Base-by-base conservation (phyloP, 2,888 invertebrate species). In the Cecidostiba fungosa region DNA sequence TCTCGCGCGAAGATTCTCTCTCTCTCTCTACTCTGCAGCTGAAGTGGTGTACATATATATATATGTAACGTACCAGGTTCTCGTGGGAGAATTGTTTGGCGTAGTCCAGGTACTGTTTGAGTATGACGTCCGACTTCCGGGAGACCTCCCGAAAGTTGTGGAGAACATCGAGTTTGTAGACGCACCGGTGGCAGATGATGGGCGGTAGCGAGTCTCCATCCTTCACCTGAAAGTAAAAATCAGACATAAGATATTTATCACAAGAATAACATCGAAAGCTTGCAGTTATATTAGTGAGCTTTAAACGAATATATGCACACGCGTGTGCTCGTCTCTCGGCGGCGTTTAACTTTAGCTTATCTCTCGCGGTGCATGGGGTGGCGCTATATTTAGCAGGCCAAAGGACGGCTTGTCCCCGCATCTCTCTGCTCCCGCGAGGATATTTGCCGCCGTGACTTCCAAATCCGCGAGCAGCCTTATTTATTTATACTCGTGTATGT, bases 71-170 rank as follows among this genome's bases (percentile, higher is more conserved):
- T 93, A 96, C 96, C 96, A 96, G 91, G 94, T 95, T 91, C 95
- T 96, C 92, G 94, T 94, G 89, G 95, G 94, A 93, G 87, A 93
- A 90, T 88, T 96, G 95, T 93, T 96, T 95, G 86, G 97, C 95
- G 94, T 96, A 96, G 90, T 95, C 95, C 91, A 97, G 94, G 94
- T 96, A 97, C 94, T 96, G 96, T 94, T 96, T 96, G 92, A 97
- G 94, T 89, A 96, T 95, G 91, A 95, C 95, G 93, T 97, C 96
- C 74, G 97, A 96, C 93, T 96, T 96, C 90, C 95, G 95, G 91
- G 97, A 96, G 89, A 95, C 94, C 92, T 96, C 96, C 93, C 96
- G 96, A 94, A 97, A 97, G 91, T 96, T 96, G 93, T 96, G 96
- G 90, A 97, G 95, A 87, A 96, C 95, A 92, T 97, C 96, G 90